Conservation (phyloP, 2,888 invertebrate genomes). For the Epistrophe eligans region DNA sequence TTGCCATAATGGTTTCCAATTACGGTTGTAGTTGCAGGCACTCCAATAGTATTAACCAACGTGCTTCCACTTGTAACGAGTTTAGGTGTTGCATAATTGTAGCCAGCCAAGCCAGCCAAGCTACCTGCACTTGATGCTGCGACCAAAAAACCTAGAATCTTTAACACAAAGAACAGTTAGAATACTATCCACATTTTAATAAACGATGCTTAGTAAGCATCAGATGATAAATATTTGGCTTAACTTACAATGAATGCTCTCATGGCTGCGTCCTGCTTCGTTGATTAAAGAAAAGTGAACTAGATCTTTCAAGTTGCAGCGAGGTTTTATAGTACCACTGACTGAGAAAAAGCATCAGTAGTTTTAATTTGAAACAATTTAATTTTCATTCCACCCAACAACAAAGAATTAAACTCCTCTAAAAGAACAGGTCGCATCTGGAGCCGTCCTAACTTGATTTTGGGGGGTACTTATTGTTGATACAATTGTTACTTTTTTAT, state of each 20-base stretch:
- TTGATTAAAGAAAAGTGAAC: constrained; percentile 32
- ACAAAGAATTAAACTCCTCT: not conserved
- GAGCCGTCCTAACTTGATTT: constrained; percentile 17
- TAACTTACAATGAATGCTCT: constrained; percentile 50
- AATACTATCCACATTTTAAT: not conserved
- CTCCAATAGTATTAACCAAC: not conserved
- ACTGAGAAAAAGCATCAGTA: not conserved
- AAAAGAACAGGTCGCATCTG: constrained; percentile 10
- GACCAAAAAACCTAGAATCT: constrained; percentile 68
- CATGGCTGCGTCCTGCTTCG: constrained; percentile 51
- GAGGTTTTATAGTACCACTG: constrained; percentile 30
- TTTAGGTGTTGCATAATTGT: constrained; percentile 76
- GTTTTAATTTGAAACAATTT: not conserved
- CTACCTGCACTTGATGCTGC: constrained; percentile 77
- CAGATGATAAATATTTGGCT: not conserved
- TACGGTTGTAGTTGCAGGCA: no score
- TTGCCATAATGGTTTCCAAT: not conserved
- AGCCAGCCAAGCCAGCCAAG: constrained; percentile 77
- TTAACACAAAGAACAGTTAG: constrained; percentile 60
- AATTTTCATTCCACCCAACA: not conserved
- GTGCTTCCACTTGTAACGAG: not conserved
- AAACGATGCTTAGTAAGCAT: not conserved
- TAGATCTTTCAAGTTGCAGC: not conserved
- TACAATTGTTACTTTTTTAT: constrained; percentile 17
- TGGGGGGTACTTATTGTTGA: not conserved